A percentile compares a stretch with the other conserved stretches of the same genome.
Evolutionary conservation across 2,113 vertebrate genomes (phyloP).

Genomic region (Glaucomys volans): DNA sequence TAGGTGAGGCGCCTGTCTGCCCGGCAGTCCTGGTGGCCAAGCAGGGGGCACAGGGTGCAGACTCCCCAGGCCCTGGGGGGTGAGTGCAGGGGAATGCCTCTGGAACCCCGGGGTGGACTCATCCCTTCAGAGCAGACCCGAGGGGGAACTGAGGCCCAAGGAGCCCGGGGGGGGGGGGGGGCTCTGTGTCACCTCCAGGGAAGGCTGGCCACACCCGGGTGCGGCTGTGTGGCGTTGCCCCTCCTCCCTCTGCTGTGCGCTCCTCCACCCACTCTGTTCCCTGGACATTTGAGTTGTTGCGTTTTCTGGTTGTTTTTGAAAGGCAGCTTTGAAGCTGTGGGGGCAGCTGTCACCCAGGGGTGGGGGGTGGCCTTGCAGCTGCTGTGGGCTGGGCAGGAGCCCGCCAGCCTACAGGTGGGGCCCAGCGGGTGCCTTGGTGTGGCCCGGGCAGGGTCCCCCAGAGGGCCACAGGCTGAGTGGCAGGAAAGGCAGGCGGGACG

Average conservation of each 20-base stretch:
- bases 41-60: rapidly evolving
- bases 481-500: not conserved
- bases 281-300: not conserved
- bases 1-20: slow-evolving; percentile 86
- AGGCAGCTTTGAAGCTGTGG: not conserved
- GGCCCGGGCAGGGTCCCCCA: not conserved
- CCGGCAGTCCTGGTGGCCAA: rapidly evolving
- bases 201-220: not conserved
- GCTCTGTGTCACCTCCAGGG: too few species aligned
- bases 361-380: not conserved
- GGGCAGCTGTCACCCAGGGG: not conserved
- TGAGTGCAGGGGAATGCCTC: not conserved
- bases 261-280: not conserved
- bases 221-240: not conserved
- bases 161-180: too few species aligned
- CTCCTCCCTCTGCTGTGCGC: not conserved
- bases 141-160: not conserved
- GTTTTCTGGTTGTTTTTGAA: not conserved
- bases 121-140: not conserved
- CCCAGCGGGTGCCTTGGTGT: not conserved
- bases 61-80: not conserved
- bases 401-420: too few species aligned
- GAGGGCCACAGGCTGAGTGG: not conserved
- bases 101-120: not conserved
- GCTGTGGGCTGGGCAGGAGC: not conserved